Percentiles rank a stretch among this genome's conserved stretches.
Conservation (phyloP, 2,888 invertebrate species). For the Nomada fucata region DNA sequence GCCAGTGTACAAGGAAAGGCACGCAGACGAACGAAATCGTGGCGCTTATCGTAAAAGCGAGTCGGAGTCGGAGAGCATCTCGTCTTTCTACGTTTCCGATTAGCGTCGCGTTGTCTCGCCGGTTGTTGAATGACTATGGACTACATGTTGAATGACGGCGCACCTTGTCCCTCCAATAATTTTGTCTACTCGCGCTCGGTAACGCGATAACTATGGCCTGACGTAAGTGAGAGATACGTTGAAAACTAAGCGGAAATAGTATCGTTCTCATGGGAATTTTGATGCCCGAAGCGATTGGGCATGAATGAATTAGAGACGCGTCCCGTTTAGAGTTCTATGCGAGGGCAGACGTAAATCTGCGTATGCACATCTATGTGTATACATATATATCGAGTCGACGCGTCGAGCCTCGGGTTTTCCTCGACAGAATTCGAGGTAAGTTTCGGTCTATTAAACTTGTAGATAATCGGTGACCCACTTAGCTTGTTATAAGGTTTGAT, state of each 20-base stretch:
- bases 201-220: conserved; percentile 29
- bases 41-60: conserved; percentile 5
- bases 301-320: not conserved
- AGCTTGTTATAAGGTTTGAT: not conserved
- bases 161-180: not conserved
- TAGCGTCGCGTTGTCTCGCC: conserved; percentile 12
- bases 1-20: not conserved
- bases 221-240: not conserved
- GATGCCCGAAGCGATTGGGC: not conserved
- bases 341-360: too few species aligned
- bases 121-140: not conserved
- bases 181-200: not conserved
- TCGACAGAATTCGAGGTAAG: not conserved
- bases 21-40: not conserved
- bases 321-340: too few species aligned
- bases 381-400: not conserved
- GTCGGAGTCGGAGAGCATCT: not conserved
- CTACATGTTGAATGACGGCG: not conserved
- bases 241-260: conserved; percentile 24
- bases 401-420: not conserved
- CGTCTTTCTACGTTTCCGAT: not conserved
- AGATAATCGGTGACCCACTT: not conserved
- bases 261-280: not conserved
- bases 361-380: too few species aligned
- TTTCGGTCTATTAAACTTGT: conserved; percentile 1